A percentile compares a stretch with the other conserved stretches of the same genome.
Evolutionary conservation across 2,113 vertebrate species (phyloP).

Genomic region (Rhinichthys klamathensis): DNA sequence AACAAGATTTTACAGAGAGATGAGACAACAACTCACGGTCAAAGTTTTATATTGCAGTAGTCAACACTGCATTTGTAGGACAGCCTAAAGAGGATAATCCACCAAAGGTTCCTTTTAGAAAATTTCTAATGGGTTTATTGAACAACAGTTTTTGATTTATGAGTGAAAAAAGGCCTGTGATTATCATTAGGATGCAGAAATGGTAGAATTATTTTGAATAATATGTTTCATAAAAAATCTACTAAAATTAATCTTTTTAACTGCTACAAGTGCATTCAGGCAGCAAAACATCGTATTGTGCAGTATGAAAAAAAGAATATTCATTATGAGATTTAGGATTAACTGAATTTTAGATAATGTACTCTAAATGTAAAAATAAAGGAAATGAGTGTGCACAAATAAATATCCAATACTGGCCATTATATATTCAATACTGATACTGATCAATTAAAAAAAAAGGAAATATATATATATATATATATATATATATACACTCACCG

Average conservation of each 20-base stretch:
- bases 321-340: not conserved
- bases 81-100: not conserved
- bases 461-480: too few relatives aligned
- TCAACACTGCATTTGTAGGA: not conserved
- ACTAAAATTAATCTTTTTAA: not conserved
- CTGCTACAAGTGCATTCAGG: not conserved
- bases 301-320: not conserved
- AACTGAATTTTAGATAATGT: too few relatives aligned
- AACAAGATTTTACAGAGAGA: conserved; percentile 1
- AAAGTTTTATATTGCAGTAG: not conserved
- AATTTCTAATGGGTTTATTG: not conserved
- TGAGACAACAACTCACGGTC: not conserved
- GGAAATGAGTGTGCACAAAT: too few relatives aligned
- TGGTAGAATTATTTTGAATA: not conserved
- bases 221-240: not conserved
- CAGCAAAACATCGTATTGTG: not conserved
- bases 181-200: not conserved
- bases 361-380: too few relatives aligned
- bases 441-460: too few relatives aligned
- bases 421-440: too few relatives aligned
- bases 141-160: not conserved
- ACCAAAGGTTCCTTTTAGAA: not conserved
- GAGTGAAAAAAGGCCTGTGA: not conserved
- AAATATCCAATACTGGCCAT: too few relatives aligned
- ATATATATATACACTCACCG: too few relatives aligned